These are phyloP conservation scores for Lordiphosa andalusiaca DNA, from an alignment of 2,888 invertebrate species.

Conservation along the genomic window DNA sequence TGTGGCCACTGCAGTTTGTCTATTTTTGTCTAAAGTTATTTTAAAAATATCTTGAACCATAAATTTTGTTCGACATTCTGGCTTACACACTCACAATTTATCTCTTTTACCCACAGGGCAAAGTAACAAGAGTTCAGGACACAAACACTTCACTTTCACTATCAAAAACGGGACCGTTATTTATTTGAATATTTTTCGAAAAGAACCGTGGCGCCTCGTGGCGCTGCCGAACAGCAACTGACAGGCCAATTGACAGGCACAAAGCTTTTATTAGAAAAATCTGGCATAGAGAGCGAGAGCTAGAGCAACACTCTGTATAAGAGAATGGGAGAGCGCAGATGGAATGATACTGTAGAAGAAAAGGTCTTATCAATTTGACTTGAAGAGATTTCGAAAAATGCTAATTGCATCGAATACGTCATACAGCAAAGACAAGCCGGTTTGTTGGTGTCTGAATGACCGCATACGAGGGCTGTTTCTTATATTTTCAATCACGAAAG, in stretches of 20 bases:
- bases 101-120: constrained; percentile 7
- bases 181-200: constrained; percentile 7
- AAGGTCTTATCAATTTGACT: constrained; percentile 12
- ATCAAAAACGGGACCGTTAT: constrained; percentile 17
- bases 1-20: constrained; percentile 29
- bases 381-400: background rate
- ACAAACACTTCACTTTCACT: constrained; percentile 43
- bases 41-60: constrained; percentile 13
- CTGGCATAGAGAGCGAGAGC: constrained; percentile 4
- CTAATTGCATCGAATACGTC: constrained; percentile 39
- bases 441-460: constrained; percentile 39
- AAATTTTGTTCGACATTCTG: background rate
- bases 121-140: constrained; percentile 10
- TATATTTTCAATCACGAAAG: too few relatives aligned
- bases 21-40: constrained; percentile 38
- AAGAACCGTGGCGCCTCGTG: constrained; percentile 44
- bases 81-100: constrained; percentile 4
- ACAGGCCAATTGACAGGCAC: constrained; percentile 24
- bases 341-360: constrained; percentile 17
- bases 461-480: constrained; percentile 31
- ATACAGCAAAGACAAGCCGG: constrained; percentile 38
- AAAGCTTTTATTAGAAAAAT: constrained; percentile 55
- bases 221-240: constrained; percentile 64
- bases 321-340: constrained; percentile 6
- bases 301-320: background rate